Conservation (phyloP, 2,797 vertebrate species). For the Clarias laeviceps region DNA sequence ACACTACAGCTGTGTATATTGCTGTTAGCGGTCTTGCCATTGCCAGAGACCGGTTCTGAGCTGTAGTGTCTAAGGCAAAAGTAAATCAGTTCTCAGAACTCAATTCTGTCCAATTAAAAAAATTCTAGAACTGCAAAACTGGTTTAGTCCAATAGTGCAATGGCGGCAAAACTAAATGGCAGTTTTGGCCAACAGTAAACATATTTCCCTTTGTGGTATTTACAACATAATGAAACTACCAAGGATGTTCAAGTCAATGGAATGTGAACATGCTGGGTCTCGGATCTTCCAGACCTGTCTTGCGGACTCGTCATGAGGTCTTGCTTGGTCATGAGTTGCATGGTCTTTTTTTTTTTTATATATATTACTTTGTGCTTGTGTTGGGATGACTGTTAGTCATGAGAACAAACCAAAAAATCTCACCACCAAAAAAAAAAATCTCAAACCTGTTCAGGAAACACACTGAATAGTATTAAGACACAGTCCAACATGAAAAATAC, state of each 20-base stretch:
- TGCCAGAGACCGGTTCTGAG: too few relatives aligned
- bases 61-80: too few relatives aligned
- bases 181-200: not conserved
- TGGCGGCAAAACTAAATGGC: not conserved
- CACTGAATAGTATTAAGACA: too few relatives aligned
- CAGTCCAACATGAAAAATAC: too few relatives aligned
- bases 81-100: too few relatives aligned
- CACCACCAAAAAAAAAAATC: not conserved
- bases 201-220: not conserved
- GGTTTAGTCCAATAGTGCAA: too few relatives aligned
- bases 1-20: too few relatives aligned
- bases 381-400: not conserved
- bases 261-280: not conserved
- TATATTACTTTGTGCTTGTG: slow-evolving; percentile 19
- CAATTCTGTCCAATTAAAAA: too few relatives aligned
- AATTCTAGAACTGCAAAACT: too few relatives aligned
- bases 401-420: not conserved
- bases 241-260: not conserved
- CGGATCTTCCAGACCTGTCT: slow-evolving; percentile 8
- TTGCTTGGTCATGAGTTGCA: slow-evolving; percentile 21
- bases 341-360: not conserved
- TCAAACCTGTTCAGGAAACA: too few relatives aligned
- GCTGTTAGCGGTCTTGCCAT: too few relatives aligned
- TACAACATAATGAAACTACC: not conserved
- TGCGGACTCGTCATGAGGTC: not conserved